phyloP scores from a whole-genome alignment of 2,113 vertebrate species.

The Carassius gibelio region DNA sequence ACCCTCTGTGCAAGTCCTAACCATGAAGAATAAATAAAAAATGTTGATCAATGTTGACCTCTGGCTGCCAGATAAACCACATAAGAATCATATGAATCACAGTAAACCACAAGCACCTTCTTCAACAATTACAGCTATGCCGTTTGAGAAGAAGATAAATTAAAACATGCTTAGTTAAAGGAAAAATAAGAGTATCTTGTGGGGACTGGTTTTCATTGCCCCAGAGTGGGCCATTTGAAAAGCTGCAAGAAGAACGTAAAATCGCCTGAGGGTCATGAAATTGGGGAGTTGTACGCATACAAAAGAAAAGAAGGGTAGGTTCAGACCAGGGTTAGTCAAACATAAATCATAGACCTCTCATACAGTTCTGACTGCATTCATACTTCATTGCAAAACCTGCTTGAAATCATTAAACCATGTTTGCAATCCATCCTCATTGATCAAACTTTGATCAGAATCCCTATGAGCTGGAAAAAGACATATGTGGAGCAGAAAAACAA shows the following conservation, averaged over 20 bases:
- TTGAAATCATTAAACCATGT: conserved; percentile 23
- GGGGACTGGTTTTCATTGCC: conserved; percentile 72
- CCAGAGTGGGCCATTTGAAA: conserved; percentile 66
- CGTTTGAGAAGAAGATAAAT: conserved; percentile 57
- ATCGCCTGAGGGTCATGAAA: conserved; percentile 67
- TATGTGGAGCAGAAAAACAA: conserved; percentile 30
- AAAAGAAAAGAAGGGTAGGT: conserved; percentile 77
- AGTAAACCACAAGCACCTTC: conserved; percentile 65
- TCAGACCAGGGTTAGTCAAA: conserved; percentile 97
- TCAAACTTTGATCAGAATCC: conserved; percentile 27
- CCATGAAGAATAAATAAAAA: conserved; percentile 56
- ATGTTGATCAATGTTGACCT: conserved; percentile 56
- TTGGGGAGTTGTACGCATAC: conserved; percentile 56
- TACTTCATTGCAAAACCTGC: conserved; percentile 3
- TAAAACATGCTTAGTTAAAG: conserved; percentile 52
- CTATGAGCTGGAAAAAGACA: neutral
- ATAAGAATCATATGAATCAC: conserved; percentile 71
- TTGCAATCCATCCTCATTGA: conserved; percentile 30
- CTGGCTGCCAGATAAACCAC: conserved; percentile 68
- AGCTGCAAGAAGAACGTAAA: conserved; percentile 60
- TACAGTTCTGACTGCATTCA: conserved; percentile 14
- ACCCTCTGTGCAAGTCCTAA: conserved; percentile 34
- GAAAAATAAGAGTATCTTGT: conserved; percentile 61
- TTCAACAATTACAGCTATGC: conserved; percentile 61
- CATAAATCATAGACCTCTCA: neutral